A percentile compares a stretch with the other conserved stretches of the same genome.
Conservation (phyloP, 2,113 vertebrate genomes). For the Morone chrysops region DNA sequence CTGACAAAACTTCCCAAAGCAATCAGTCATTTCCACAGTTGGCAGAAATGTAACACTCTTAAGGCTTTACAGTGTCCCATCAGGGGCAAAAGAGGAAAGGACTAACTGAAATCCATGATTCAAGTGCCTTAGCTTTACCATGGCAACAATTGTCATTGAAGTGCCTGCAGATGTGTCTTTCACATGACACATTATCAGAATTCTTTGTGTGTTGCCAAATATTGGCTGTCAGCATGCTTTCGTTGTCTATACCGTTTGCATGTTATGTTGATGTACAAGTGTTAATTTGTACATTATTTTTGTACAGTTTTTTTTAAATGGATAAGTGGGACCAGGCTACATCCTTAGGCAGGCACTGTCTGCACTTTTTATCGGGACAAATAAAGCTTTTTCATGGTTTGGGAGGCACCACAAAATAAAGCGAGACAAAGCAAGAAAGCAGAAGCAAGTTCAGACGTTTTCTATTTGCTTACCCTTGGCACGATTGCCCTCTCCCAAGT, state of each 20-base stretch:
- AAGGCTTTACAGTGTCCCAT: constrained; percentile 20
- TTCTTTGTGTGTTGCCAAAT: constrained; percentile 54
- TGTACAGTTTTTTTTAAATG: constrained; percentile 7
- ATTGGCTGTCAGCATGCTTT: constrained; percentile 35
- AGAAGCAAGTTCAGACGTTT: constrained; percentile 15
- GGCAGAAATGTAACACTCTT: constrained; percentile 19
- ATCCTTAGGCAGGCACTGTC: constrained; percentile 19
- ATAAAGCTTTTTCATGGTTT: constrained; percentile 5
- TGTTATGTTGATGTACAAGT: constrained; percentile 23
- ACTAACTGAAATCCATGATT: constrained; percentile 18
- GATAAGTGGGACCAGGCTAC: constrained; percentile 20
- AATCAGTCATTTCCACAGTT: not conserved
- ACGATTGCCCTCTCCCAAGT: not conserved
- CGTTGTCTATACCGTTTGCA: constrained; percentile 20
- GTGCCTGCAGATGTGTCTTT: constrained; percentile 68
- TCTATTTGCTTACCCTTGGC: constrained; percentile 32
- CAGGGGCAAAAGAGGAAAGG: constrained; percentile 4
- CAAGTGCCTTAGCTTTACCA: constrained; percentile 48
- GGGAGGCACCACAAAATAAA: constrained; percentile 10
- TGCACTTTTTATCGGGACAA: constrained; percentile 8
- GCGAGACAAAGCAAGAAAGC: not conserved
- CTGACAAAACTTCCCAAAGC: constrained; percentile 8
- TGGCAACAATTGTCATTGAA: constrained; percentile 58
- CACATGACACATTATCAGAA: constrained; percentile 35
- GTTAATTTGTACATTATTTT: constrained; percentile 42